Evolutionary conservation across 2,797 vertebrate species (phyloP).

Genomic region (Myiotriccus ornatus): DNA sequence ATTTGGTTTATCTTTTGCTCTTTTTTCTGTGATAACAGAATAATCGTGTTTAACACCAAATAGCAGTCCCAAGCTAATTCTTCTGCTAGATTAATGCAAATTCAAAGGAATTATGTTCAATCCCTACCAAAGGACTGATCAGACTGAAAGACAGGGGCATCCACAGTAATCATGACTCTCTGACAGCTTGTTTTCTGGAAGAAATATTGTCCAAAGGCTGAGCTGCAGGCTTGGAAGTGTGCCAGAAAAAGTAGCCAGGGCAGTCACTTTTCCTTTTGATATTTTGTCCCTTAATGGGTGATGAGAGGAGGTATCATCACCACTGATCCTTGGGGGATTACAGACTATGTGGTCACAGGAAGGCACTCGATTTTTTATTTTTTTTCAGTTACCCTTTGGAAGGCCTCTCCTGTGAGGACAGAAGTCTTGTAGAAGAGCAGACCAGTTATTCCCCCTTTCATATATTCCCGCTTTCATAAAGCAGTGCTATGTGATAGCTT

Average conservation of each 20-base stretch:
- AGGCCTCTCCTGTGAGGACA: background rate
- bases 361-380: background rate
- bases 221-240: background rate
- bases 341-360: constrained; percentile 29
- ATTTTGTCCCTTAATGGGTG: constrained; percentile 14
- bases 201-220: background rate
- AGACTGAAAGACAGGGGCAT: background rate
- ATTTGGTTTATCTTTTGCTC: background rate
- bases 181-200: background rate
- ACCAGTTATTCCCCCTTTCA: background rate
- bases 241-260: constrained; percentile 35
- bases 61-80: background rate
- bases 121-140: background rate
- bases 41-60: background rate
- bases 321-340: constrained; percentile 2
- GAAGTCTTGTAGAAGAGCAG: background rate
- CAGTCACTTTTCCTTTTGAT: constrained; percentile 21
- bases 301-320: constrained; percentile 45
- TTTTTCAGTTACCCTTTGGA: background rate
- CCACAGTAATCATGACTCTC: background rate
- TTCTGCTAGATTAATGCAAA: background rate
- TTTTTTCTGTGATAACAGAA: background rate
- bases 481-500: background rate
- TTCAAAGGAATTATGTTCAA: background rate
- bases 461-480: background rate